Evolutionary conservation across 2,888 invertebrate species (phyloP), one percentile per base, ranked within the genome.

Genomic region (Melipona bicolor): DNA sequence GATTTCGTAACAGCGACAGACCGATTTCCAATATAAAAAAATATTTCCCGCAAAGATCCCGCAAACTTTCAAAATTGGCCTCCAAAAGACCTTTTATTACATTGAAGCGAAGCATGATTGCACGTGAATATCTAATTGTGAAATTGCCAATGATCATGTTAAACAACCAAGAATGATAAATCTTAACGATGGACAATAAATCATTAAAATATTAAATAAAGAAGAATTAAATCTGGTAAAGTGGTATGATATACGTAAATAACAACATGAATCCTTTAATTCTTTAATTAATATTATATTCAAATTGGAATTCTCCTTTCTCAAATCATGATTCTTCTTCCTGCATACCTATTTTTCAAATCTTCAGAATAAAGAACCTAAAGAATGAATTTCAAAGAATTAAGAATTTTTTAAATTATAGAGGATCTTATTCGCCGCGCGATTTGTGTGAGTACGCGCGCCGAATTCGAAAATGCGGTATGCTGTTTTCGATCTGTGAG

Each of bases 1-100:
- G 88, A 91, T 91, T 91, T 91, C 91, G 88, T 91, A 91, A 91
- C 87, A 88, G 80, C 85, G 64, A 81, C 83, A 83, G 86, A 88
- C 86, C 83, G 88, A 88, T 90, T 90, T 90, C 85, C 89, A 90
- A 76, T 88, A 89, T 89, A 86, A 86, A 90, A 89, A 86, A 90
- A 71, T 83, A 83, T 85, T 88, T 89, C 32, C 4, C 84, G 85
- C 75, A 83, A 87, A 76, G 83, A 89, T 86, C 79, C 69, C 59
- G 84, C 76, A 85, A 87, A 72, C 84, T 82, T 89, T 87, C 82
- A 52, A 19, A 69, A 36, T 67, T 69, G 15, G 77, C 50, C 70
- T 69, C 15, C 70, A 77, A 36, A 74, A 80, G 61, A 61, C 70
- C 76, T 77, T 79, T 62, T 56, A 67, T 77, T 67, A 69, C 81